Evolutionary conservation across 1,140 invertebrate genomes (phyloP).

Genomic region (Halesus radiatus): DNA sequence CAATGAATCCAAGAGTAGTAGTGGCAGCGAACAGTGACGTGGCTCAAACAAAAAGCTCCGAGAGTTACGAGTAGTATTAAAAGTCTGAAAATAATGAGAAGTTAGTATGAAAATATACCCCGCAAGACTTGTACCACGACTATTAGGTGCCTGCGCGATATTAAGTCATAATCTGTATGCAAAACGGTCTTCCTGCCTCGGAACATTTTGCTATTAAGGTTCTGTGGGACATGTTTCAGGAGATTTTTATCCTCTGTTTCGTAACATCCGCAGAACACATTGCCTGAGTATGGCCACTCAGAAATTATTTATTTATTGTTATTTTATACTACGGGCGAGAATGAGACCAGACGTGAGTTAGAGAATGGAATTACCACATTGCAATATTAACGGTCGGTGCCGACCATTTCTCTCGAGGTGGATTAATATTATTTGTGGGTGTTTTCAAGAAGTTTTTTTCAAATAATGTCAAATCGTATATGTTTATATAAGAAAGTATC

Average conservation of each 20-base stretch:
- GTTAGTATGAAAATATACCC: constrained; percentile 5
- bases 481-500: no score
- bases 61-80: background rate
- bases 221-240: constrained; percentile 29
- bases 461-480: no score
- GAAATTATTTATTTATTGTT: constrained; percentile 22
- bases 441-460: no score
- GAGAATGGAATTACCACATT: no score
- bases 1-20: constrained; percentile 1
- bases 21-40: background rate
- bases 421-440: no score
- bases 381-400: no score
- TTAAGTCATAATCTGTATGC: constrained; percentile 57
- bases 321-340: background rate
- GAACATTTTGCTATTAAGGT: constrained; percentile 46
- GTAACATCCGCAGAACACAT: constrained; percentile 23
- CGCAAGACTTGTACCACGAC: background rate
- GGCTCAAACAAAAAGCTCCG: constrained; percentile 25
- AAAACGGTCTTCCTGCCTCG: constrained; percentile 44
- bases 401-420: no score
- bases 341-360: background rate
- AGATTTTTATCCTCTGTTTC: constrained; percentile 10
- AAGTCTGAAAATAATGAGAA: constrained; percentile 13
- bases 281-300: background rate
- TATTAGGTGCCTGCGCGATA: constrained; percentile 29